These are phyloP conservation scores for Chrysaora quinquecirrha DNA, from an alignment of 30 jellyfish, hydroid and myxozoan species.

Conservation along the genomic window DNA sequence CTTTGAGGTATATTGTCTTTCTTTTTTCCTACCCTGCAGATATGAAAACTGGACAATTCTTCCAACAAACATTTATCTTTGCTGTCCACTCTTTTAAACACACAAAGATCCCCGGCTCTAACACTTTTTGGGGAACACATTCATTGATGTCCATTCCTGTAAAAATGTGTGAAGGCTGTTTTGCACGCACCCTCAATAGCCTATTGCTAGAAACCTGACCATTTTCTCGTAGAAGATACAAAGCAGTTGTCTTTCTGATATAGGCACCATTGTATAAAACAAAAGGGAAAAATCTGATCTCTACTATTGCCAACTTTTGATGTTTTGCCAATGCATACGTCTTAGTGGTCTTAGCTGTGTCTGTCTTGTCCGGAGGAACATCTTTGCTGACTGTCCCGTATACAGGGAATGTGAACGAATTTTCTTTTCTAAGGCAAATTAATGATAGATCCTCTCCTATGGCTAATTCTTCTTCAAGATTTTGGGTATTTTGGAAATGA, in stretches of 20 bases:
- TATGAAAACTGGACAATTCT: constrained; percentile 51
- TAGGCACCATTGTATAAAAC: not conserved
- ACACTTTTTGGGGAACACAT: constrained; percentile 23
- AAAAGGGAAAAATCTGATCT: too few species aligned
- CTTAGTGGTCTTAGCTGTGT: not conserved
- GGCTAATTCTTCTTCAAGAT: not conserved
- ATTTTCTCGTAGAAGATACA: constrained; percentile 43
- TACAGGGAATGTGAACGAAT: constrained; percentile 4
- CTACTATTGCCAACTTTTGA: too few species aligned
- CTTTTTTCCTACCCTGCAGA: constrained; percentile 31
- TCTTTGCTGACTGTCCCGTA: not conserved
- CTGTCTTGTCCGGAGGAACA: not conserved
- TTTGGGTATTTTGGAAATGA: too few species aligned
- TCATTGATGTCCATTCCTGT: constrained; percentile 9
- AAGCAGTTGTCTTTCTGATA: constrained; percentile 34
- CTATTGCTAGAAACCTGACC: constrained; percentile 27
- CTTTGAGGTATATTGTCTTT: constrained; percentile 26
- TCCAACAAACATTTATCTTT: constrained; percentile 22
- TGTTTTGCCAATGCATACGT: too few species aligned
- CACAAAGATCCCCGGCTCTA: constrained; percentile 47
- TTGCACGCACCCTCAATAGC: constrained; percentile 30
- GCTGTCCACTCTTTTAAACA: constrained; percentile 36
- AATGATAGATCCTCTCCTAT: constrained; percentile 1
- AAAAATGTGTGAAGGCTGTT: constrained; percentile 47
- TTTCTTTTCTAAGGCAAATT: not conserved